A percentile compares a stretch with the other conserved stretches of the same genome.
phyloP scores from a whole-genome alignment of 2,888 invertebrate species.

The Polydrusus cervinus region DNA sequence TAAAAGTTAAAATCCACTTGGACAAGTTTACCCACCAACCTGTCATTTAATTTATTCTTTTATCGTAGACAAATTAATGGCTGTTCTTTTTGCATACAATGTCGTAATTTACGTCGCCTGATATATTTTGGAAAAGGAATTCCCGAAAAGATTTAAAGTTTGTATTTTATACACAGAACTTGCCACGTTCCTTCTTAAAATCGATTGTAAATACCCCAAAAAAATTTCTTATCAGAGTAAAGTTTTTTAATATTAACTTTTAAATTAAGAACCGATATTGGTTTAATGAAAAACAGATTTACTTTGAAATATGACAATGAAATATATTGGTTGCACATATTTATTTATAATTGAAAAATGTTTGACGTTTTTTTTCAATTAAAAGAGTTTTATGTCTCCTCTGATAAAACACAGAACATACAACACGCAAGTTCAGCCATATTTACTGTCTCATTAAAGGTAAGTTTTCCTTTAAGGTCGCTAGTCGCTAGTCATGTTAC shows the following conservation, averaged over 20 bases:
- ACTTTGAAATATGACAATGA: not conserved
- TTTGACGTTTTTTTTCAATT: no score
- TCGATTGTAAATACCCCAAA: slow-evolving; percentile 1
- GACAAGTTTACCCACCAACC: slow-evolving; percentile 5
- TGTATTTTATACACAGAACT: not conserved
- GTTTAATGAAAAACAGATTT: not conserved
- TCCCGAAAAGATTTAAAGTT: not conserved
- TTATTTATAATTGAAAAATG: no score
- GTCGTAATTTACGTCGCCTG: not conserved
- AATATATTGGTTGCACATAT: not conserved
- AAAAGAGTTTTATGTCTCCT: no score
- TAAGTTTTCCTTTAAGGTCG: no score
- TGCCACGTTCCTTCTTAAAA: not conserved
- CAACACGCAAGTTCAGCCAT: no score
- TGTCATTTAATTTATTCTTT: slow-evolving; percentile 1
- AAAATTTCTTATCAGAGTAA: not conserved
- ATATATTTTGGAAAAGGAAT: not conserved
- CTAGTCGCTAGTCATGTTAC: no score
- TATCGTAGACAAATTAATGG: slow-evolving; percentile 6
- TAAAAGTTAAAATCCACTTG: slow-evolving; percentile 18
- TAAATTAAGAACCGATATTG: slow-evolving; percentile 1
- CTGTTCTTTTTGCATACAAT: not conserved
- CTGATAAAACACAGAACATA: no score
- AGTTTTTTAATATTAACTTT: slow-evolving; percentile 14
- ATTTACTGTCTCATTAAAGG: no score